Evolutionary conservation across 2,113 vertebrate species (phyloP).

Genomic region (Anguilla japonica): DNA sequence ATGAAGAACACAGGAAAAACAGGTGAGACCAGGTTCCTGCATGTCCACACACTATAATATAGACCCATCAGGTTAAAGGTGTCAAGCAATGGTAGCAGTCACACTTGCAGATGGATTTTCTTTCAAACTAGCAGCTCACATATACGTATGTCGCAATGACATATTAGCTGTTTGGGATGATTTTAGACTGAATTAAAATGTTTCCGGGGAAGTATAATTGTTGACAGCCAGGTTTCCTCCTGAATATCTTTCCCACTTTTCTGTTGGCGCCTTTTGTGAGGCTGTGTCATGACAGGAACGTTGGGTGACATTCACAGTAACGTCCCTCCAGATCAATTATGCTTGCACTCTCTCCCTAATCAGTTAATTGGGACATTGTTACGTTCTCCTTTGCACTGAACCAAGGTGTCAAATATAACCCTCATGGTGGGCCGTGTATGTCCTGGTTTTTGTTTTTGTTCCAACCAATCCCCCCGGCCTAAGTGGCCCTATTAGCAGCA

Average conservation of each 20-base stretch:
- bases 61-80: constrained; percentile 28
- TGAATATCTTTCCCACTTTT: constrained; percentile 7
- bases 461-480: not conserved
- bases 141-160: constrained; percentile 53
- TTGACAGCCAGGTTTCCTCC: constrained; percentile 35
- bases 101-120: constrained; percentile 31
- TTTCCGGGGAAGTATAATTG: constrained; percentile 27
- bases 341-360: not conserved
- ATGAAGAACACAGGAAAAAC: constrained; percentile 99
- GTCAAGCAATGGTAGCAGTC: constrained; percentile 23
- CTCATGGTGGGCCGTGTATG: not conserved
- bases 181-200: constrained; percentile 50
- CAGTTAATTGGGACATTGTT: not conserved
- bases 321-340: not conserved
- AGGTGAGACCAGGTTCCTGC: constrained; percentile 61
- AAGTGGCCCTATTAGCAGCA: not conserved
- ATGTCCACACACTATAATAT: constrained; percentile 8
- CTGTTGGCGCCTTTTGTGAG: constrained; percentile 29
- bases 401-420: not conserved
- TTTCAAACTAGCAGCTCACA: constrained; percentile 52
- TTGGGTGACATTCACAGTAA: not conserved
- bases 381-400: not conserved
- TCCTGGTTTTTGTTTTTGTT: not conserved
- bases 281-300: not conserved
- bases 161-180: constrained; percentile 46